phyloP scores from a whole-genome alignment of 2,888 invertebrate genomes.

The Spisula solida region DNA sequence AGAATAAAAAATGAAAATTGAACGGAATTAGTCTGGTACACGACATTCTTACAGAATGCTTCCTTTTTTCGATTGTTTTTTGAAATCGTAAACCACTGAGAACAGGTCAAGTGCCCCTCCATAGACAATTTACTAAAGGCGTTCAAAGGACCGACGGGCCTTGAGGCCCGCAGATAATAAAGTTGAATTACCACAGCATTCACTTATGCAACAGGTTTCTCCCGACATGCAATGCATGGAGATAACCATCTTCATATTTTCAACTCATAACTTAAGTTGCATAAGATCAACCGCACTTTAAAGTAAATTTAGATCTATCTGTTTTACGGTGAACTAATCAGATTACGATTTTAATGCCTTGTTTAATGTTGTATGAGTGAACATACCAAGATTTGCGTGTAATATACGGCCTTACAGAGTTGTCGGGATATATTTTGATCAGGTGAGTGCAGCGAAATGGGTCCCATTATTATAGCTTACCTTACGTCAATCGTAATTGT shows the following conservation, averaged over 20 bases:
- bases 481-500: background rate
- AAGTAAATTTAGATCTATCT: slow-evolving; percentile 23
- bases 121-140: no score
- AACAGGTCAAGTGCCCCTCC: no score
- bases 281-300: background rate
- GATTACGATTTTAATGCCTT: background rate
- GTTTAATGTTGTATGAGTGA: background rate
- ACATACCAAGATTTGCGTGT: background rate
- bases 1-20: no score
- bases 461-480: background rate
- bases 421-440: background rate
- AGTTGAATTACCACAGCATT: no score
- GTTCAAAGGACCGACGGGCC: no score
- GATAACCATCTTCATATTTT: background rate
- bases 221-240: background rate
- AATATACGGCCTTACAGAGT: background rate
- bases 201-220: background rate
- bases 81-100: no score
- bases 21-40: no score
- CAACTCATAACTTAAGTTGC: background rate
- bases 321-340: background rate
- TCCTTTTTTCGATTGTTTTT: no score
- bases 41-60: no score
- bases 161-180: no score
- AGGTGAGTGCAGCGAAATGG: background rate